These are phyloP conservation scores for Prionace glauca DNA, from an alignment of 2,797 vertebrate genomes.

Conservation along the genomic window DNA sequence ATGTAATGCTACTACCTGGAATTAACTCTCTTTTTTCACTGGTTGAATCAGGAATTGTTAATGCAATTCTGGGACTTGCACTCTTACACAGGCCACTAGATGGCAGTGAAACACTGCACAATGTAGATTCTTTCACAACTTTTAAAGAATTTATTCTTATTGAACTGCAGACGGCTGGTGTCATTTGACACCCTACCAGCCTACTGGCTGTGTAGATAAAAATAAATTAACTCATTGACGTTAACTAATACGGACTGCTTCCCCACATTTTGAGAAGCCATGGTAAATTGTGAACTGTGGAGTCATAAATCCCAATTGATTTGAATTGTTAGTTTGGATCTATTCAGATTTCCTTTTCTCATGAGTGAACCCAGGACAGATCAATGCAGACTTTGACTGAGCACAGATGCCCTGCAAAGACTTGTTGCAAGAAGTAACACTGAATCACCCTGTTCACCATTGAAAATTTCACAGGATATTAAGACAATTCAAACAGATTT, in stretches of 20 bases:
- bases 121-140: neutral
- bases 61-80: neutral
- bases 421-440: neutral
- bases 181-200: neutral
- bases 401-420: neutral
- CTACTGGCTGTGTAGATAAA: neutral
- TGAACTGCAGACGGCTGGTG: neutral
- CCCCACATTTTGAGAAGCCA: neutral
- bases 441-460: neutral
- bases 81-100: neutral
- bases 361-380: neutral
- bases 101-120: conserved; percentile 26
- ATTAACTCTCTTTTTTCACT: neutral
- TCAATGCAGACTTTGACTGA: neutral
- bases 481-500: neutral
- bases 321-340: conserved; percentile 9
- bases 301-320: neutral
- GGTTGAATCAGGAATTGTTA: neutral
- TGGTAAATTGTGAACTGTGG: too few relatives aligned
- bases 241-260: neutral
- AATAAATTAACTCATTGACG: neutral
- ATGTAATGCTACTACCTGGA: neutral
- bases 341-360: neutral
- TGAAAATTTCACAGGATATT: neutral
- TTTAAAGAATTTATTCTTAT: neutral